These are phyloP conservation scores for Hapalemur alaotrensis DNA, from an alignment of 2,797 vertebrate genomes.

Conservation along the genomic window DNA sequence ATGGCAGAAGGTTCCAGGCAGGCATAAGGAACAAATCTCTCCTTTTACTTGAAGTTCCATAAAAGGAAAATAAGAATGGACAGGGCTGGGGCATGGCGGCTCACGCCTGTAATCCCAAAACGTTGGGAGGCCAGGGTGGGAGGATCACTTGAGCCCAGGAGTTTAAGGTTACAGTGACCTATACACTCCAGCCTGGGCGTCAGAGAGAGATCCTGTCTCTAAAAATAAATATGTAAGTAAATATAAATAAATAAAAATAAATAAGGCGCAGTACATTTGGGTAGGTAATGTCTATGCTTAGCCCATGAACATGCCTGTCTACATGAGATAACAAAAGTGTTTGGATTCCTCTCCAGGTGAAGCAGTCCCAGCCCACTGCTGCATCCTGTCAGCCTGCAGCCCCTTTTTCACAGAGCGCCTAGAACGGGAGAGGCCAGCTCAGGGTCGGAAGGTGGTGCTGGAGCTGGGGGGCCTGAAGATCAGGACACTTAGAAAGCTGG, in stretches of 20 bases:
- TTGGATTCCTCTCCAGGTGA: conserved; percentile 74
- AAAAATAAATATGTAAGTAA: too few species aligned
- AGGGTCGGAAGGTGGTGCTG: conserved; percentile 80
- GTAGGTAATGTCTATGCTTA: neutral
- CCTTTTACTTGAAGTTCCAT: neutral
- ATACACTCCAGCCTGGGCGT: too few species aligned
- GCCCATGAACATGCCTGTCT: neutral
- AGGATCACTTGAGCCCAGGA: too few species aligned
- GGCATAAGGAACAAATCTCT: neutral
- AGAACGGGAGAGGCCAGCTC: conserved; percentile 72
- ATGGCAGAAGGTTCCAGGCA: neutral
- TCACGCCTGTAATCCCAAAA: too few species aligned
- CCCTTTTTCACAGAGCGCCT: conserved; percentile 86
- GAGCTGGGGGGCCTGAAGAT: conserved; percentile 83
- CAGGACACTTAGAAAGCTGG: conserved; percentile 79
- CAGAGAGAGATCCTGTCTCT: too few species aligned
- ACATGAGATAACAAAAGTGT: neutral
- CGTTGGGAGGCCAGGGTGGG: too few species aligned
- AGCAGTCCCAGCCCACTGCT: conserved; percentile 83
- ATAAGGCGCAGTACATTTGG: neutral
- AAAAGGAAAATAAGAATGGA: neutral
- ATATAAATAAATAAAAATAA: too few species aligned
- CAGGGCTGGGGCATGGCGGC: too few species aligned
- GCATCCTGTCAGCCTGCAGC: conserved; percentile 84
- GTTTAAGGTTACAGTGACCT: too few species aligned